Conservation (phyloP, 2,888 invertebrate species). For the Drosophila colorata region DNA sequence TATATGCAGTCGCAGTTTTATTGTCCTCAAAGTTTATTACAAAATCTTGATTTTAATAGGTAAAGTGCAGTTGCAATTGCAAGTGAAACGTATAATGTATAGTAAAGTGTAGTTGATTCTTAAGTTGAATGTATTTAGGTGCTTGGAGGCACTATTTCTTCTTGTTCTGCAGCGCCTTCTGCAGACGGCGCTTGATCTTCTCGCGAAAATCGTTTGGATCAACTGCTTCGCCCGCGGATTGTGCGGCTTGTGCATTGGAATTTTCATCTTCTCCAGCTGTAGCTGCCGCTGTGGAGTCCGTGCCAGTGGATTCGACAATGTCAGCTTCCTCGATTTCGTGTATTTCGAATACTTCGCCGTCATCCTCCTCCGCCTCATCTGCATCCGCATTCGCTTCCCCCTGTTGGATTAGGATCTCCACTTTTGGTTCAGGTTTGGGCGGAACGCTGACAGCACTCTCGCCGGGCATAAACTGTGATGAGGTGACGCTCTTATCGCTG, state of each 20-base stretch:
- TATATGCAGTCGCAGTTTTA: slow-evolving; percentile 51
- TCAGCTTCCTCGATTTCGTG: slow-evolving; percentile 59
- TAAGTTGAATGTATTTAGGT: slow-evolving; percentile 4
- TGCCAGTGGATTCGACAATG: neutral
- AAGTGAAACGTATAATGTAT: slow-evolving; percentile 34
- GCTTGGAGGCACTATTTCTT: slow-evolving; percentile 66
- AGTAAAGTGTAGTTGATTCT: slow-evolving; percentile 25
- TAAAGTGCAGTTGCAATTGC: slow-evolving; percentile 16
- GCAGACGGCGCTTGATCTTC: slow-evolving; percentile 83
- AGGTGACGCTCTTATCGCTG: slow-evolving; percentile 83
- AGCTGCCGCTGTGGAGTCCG: neutral
- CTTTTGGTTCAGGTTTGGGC: slow-evolving; percentile 30
- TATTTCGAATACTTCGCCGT: slow-evolving; percentile 47
- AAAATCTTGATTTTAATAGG: slow-evolving; percentile 17
- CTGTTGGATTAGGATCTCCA: slow-evolving; percentile 32
- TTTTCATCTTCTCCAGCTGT: slow-evolving; percentile 20
- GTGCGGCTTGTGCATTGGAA: slow-evolving; percentile 2
- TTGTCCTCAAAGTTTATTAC: slow-evolving; percentile 56
- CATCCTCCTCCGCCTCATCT: slow-evolving; percentile 35
- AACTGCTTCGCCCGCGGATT: slow-evolving; percentile 25
- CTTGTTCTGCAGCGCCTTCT: slow-evolving; percentile 82
- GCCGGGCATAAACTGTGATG: slow-evolving; percentile 77
- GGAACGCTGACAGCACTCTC: slow-evolving; percentile 33
- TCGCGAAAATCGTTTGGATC: slow-evolving; percentile 82
- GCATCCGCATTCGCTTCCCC: slow-evolving; percentile 9